A percentile compares a stretch with the other conserved stretches of the same genome.
Evolutionary conservation across 2,888 invertebrate species (phyloP).

Genomic region (Drosophila monieri): DNA sequence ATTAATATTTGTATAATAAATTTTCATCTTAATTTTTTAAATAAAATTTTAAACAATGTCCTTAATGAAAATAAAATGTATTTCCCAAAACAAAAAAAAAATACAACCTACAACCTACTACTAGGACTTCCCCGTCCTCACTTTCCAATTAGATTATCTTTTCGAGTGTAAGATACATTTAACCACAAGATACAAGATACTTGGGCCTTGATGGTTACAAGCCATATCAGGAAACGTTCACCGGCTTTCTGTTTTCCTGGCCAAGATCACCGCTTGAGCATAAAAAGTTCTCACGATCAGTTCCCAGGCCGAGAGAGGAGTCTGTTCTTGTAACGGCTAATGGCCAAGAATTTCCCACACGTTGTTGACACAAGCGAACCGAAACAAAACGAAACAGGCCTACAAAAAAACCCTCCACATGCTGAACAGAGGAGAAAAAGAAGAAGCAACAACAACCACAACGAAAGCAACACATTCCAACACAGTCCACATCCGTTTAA

Average conservation of each 20-base stretch:
- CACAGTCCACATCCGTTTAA: conserved; percentile 51
- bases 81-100: no score
- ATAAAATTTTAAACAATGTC: no score
- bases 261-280: conserved; percentile 21
- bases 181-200: conserved; percentile 1
- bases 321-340: conserved; percentile 53
- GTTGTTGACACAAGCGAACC: conserved; percentile 54
- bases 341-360: conserved; percentile 61
- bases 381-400: conserved; percentile 25
- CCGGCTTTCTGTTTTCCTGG: conserved; percentile 59
- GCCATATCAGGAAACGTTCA: conserved; percentile 7
- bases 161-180: conserved; percentile 1
- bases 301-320: background rate
- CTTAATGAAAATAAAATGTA: no score
- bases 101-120: no score
- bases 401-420: conserved; percentile 29
- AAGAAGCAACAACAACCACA: background rate
- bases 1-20: no score
- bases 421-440: conserved; percentile 2
- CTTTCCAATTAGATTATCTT: background rate
- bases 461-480: conserved; percentile 15
- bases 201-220: conserved; percentile 8
- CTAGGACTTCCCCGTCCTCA: background rate
- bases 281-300: conserved; percentile 68
- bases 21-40: no score